A percentile compares a stretch with the other conserved stretches of the same genome.
These are phyloP conservation scores for Artibeus lituratus DNA, from an alignment of 2,797 vertebrate species.

Conservation along the genomic window DNA sequence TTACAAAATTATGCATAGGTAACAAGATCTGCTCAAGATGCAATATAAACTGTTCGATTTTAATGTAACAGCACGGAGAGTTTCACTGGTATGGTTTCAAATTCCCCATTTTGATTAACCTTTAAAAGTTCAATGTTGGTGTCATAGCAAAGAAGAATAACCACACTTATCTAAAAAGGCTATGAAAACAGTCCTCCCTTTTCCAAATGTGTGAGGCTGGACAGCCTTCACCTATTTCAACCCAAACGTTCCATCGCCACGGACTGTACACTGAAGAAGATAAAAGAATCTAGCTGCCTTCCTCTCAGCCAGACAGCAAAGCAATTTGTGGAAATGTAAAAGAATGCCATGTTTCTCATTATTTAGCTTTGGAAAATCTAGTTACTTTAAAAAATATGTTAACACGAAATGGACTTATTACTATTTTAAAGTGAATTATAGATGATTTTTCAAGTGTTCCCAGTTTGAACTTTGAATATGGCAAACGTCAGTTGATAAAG, in stretches of 20 bases:
- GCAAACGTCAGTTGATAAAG: not conserved
- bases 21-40: not conserved
- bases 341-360: not conserved
- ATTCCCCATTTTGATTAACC: conserved; percentile 28
- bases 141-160: conserved; percentile 19
- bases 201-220: not conserved
- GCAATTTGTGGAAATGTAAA: not conserved
- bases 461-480: conserved; percentile 18
- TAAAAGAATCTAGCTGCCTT: conserved; percentile 10
- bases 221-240: not conserved
- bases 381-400: conserved; percentile 24
- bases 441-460: not conserved
- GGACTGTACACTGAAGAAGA: not conserved
- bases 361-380: conserved; percentile 24
- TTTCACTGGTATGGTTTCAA: conserved; percentile 31
- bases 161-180: conserved; percentile 7
- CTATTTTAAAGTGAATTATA: conserved; percentile 27
- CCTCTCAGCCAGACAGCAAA: not conserved
- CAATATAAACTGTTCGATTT: not conserved
- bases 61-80: not conserved
- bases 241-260: not conserved
- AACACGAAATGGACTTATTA: not conserved
- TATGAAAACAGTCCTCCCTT: not conserved
- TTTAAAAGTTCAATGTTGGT: conserved; percentile 37
- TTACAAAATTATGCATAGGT: not conserved